Evolutionary conservation across 2,797 vertebrate species (phyloP).

Genomic region (Enteromius argenteus): DNA sequence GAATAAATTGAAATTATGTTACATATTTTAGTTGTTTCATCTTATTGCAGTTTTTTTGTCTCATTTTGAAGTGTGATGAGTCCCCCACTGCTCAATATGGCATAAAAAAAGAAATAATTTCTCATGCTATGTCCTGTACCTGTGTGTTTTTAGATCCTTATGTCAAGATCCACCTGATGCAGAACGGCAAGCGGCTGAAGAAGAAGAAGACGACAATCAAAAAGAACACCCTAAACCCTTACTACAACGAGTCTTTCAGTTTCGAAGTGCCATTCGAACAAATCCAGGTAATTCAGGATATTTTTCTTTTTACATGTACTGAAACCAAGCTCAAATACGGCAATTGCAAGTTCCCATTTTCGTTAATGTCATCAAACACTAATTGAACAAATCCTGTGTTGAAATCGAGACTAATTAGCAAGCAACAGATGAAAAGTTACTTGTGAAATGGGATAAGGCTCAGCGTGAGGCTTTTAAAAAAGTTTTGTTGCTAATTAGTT

Average conservation of each 20-base stretch:
- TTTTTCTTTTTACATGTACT: not conserved
- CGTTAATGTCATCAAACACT: not conserved
- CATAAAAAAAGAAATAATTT: not conserved
- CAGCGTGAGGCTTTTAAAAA: slow-evolving; percentile 27
- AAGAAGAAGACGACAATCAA: slow-evolving; percentile 99
- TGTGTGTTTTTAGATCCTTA: slow-evolving; percentile 87
- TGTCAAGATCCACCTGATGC: slow-evolving; percentile 99
- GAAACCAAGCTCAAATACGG: not conserved
- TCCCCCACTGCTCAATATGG: not conserved
- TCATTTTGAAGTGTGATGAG: too few species aligned
- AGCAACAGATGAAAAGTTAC: not conserved
- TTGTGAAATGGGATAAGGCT: not conserved
- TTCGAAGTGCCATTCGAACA: slow-evolving; percentile 99
- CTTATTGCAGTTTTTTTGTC: too few species aligned
- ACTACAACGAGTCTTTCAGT: slow-evolving; percentile 99
- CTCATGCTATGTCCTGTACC: not conserved
- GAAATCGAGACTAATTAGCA: slow-evolving; percentile 12
- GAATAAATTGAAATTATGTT: too few species aligned
- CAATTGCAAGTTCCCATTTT: not conserved
- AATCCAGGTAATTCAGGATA: slow-evolving; percentile 90
- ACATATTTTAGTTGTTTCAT: not conserved
- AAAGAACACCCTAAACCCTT: slow-evolving; percentile 99
- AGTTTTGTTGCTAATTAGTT: slow-evolving; percentile 18
- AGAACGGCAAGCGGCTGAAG: slow-evolving; percentile 98
- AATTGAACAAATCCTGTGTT: not conserved